Conservation (phyloP, 1,140 invertebrate genomes). For the Eurosta solidaginis region DNA sequence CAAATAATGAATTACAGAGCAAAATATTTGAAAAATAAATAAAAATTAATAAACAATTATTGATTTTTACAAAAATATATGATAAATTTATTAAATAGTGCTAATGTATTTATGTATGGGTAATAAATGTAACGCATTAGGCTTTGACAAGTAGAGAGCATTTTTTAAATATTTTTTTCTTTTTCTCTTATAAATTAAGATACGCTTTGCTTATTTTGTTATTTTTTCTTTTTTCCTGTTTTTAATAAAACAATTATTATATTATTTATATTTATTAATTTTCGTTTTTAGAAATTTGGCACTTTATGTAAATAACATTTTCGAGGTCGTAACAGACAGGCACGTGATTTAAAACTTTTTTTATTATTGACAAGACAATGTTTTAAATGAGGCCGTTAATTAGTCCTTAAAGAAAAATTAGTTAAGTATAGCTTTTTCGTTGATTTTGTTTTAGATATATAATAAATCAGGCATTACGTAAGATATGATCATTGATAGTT, state of each 20-base stretch:
- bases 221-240: background rate
- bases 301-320: background rate
- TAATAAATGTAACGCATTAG: background rate
- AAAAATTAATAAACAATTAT: background rate
- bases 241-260: background rate
- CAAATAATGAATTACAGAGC: too few species aligned
- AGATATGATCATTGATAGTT: too few species aligned
- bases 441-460: too few species aligned
- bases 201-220: too few species aligned
- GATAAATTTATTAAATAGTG: too few species aligned
- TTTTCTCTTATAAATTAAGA: too few species aligned
- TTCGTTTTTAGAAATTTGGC: slow-evolving; percentile 4
- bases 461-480: too few species aligned
- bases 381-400: too few species aligned
- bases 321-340: background rate
- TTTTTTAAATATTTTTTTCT: background rate
- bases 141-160: background rate
- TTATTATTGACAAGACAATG: background rate
- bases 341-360: background rate
- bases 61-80: background rate
- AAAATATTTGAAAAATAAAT: background rate
- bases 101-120: background rate
- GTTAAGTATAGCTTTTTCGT: too few species aligned
- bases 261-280: background rate
- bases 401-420: too few species aligned